These are phyloP conservation scores for Dromaius novaehollandiae DNA, from an alignment of 2,113 vertebrate species.

Conservation along the genomic window DNA sequence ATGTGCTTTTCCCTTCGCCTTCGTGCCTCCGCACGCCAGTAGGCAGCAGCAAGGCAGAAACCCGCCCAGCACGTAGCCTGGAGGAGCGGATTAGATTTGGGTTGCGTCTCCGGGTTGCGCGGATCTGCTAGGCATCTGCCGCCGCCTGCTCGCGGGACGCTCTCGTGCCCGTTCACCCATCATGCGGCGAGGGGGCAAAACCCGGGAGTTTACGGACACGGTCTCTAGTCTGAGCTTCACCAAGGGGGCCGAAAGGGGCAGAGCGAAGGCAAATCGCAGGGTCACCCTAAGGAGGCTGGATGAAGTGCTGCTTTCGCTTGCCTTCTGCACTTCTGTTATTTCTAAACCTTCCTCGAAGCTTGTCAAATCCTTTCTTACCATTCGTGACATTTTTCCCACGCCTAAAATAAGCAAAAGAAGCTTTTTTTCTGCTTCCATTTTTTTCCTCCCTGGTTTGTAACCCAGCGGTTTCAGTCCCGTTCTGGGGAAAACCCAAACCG, in stretches of 20 bases:
- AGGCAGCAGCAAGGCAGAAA: background rate
- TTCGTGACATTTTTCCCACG: background rate
- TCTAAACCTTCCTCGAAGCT: conserved; percentile 13
- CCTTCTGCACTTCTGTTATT: conserved; percentile 16
- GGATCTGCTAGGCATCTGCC: conserved; percentile 31
- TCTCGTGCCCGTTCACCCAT: background rate
- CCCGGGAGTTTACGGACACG: background rate
- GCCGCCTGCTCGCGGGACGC: background rate
- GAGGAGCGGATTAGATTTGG: conserved; percentile 42
- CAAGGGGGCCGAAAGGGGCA: background rate
- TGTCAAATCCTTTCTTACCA: conserved; percentile 22
- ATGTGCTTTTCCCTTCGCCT: background rate
- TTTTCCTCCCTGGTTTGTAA: background rate
- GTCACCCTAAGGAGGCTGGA: background rate
- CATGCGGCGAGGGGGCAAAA: background rate
- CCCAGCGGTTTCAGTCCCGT: background rate
- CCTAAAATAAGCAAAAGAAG: background rate
- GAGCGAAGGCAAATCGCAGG: background rate
- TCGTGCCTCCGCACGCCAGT: background rate
- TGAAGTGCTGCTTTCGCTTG: conserved; percentile 16
- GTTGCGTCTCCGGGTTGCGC: background rate
- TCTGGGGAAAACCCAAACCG: background rate
- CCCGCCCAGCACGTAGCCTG: conserved; percentile 20
- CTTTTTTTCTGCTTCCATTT: background rate
- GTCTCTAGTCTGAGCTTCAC: background rate